phyloP scores from a whole-genome alignment of 1,140 invertebrate species.

The Trichoplusia ni region DNA sequence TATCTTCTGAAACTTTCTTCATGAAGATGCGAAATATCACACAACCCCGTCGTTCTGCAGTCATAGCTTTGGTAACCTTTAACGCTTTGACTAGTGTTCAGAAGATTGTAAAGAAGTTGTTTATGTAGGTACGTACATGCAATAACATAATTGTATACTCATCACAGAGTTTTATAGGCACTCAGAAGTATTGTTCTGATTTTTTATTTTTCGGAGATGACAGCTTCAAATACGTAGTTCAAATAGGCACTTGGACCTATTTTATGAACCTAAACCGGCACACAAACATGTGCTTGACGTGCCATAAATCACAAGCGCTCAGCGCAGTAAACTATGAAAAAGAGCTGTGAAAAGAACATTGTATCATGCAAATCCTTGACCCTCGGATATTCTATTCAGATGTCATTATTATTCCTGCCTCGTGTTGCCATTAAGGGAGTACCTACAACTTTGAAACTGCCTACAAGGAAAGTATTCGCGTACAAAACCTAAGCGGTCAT shows the following conservation, averaged over 20 bases:
- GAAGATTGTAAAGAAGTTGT: too few species aligned
- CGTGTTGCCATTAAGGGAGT: conserved; percentile 56
- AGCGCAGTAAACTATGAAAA: conserved; percentile 36
- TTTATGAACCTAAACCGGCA: conserved; percentile 33
- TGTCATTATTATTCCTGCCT: conserved; percentile 66
- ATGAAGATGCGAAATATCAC: too few species aligned
- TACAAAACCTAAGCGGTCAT: conserved; percentile 68
- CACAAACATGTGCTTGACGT: conserved; percentile 31
- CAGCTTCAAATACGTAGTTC: conserved; percentile 1
- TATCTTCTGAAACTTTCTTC: too few species aligned
- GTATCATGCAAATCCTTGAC: conserved; percentile 60
- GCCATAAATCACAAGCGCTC: conserved; percentile 43
- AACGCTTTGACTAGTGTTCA: too few species aligned
- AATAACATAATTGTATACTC: too few species aligned
- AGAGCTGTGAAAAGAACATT: conserved; percentile 48
- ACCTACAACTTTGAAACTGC: conserved; percentile 56
- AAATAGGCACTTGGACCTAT: conserved; percentile 17
- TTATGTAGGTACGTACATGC: too few species aligned
- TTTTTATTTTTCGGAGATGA: too few species aligned
- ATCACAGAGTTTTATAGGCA: too few species aligned
- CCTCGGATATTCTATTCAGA: conserved; percentile 67
- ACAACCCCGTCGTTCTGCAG: too few species aligned
- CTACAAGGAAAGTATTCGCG: conserved; percentile 55
- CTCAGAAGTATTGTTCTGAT: too few species aligned
- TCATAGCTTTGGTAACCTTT: too few species aligned